phyloP scores from a whole-genome alignment of 2,888 invertebrate genomes.

The Amblyjoppa fuscipennis region DNA sequence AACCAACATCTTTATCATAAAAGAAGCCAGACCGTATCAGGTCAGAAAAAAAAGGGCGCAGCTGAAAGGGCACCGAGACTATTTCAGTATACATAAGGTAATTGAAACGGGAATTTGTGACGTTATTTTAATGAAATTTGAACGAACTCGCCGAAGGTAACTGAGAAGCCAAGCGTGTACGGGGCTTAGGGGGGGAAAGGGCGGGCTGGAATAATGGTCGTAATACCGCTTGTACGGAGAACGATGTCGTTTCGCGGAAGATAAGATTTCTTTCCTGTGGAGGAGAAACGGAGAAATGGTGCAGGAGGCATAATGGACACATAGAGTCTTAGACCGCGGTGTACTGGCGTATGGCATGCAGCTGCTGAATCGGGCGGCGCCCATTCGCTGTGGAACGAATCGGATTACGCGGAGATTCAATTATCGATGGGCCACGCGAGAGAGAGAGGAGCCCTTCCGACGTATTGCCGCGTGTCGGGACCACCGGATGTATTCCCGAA shows the following conservation, averaged over 20 bases:
- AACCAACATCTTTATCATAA: slow-evolving; percentile 22
- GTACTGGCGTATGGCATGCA: slow-evolving; percentile 3
- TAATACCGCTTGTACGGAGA: slow-evolving; percentile 44
- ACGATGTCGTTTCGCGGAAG: slow-evolving; percentile 55
- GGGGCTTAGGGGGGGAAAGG: slow-evolving; percentile 28
- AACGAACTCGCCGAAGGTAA: slow-evolving; percentile 39
- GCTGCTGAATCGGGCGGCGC: slow-evolving; percentile 25
- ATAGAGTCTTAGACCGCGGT: background rate
- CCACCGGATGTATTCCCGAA: slow-evolving; percentile 30
- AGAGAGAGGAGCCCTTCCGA: slow-evolving; percentile 26
- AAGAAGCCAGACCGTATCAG: slow-evolving; percentile 21
- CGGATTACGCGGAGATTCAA: slow-evolving; percentile 64
- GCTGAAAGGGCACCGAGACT: slow-evolving; percentile 9
- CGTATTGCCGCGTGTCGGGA: background rate
- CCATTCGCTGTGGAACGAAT: slow-evolving; percentile 61
- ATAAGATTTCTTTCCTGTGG: slow-evolving; percentile 64
- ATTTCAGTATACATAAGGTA: slow-evolving; percentile 61
- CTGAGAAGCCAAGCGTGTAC: slow-evolving; percentile 33
- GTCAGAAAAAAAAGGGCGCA: slow-evolving; percentile 3
- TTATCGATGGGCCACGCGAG: slow-evolving; percentile 60
- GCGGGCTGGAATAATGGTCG: slow-evolving; percentile 26
- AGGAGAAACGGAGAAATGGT: slow-evolving; percentile 11
- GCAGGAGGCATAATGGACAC: slow-evolving; percentile 14
- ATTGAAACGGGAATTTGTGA: slow-evolving; percentile 75
- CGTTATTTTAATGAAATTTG: slow-evolving; percentile 76